Evolutionary conservation across 2,888 invertebrate genomes (phyloP).

Genomic region (Kryphioiulus occultus): DNA sequence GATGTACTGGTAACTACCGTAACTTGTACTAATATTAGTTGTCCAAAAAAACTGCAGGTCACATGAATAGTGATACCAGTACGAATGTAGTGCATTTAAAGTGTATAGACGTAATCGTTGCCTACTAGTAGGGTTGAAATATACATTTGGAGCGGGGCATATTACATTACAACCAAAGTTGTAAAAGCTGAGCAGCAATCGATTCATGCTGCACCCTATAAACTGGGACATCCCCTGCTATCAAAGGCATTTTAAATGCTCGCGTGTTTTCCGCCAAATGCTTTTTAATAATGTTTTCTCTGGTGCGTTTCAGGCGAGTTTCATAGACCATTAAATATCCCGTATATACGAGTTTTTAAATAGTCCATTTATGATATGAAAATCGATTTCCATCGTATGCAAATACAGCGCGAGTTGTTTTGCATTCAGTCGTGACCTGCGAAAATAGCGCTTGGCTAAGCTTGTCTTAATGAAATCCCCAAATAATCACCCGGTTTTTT

Average conservation of each 20-base stretch:
- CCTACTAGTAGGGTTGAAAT: too few species aligned
- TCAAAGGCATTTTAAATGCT: neutral
- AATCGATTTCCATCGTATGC: constrained; percentile 26
- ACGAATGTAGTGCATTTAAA: too few species aligned
- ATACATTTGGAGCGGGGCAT: too few species aligned
- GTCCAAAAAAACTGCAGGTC: too few species aligned
- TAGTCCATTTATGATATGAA: constrained; percentile 24
- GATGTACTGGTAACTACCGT: too few species aligned
- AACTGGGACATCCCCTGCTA: neutral
- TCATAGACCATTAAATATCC: constrained; percentile 26
- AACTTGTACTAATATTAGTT: too few species aligned
- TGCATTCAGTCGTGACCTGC: neutral
- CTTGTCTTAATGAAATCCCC: constrained; percentile 24
- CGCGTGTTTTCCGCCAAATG: neutral
- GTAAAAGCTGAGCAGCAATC: too few species aligned
- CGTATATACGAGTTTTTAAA: constrained; percentile 22
- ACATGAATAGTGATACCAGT: too few species aligned
- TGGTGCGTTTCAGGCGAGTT: constrained; percentile 20
- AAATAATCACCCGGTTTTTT: constrained; percentile 23
- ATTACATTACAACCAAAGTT: too few species aligned
- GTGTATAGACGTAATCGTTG: too few species aligned
- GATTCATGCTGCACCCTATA: neutral
- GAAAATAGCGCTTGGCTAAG: constrained; percentile 16
- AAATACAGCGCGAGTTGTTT: constrained; percentile 8
- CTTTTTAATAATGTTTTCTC: constrained; percentile 12